Base-by-base conservation (phyloP, 1,140 invertebrate genomes). In the Drosophila nikananu region DNA sequence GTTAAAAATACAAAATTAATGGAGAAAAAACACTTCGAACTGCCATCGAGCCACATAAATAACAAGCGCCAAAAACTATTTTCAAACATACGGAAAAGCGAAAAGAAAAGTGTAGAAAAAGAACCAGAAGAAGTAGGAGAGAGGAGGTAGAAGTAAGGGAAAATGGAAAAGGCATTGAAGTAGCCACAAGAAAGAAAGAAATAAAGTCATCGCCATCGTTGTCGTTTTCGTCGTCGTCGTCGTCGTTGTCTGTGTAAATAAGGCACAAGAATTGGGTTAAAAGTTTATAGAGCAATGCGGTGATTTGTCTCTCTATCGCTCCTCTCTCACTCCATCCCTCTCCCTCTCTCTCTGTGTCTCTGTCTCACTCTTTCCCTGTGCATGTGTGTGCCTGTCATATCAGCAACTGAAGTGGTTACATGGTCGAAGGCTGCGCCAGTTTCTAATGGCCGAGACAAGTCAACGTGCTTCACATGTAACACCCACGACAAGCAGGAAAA, bases 241-340 rank as follows among this genome's bases (percentile, higher is more conserved):
- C 55, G 58, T 76, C 60, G 71, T 81, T 75, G 80, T 83, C 80
- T 87, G 65, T 86, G 80, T 87, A 87, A 86, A 86, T 86, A 86
- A 87, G 84, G 83, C 83, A 81, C 71, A 80, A 77, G 77, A 87
- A 87, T 87, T 87, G 68, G 83, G 83, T 87, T 87, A 87, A 87
- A 87, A 87, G 83, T 87, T 87, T 89, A 87, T 87, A 89, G 84
- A 87, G 84, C 80, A 86, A 83, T 83, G 83, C 83, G 79, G 83
- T 77, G 83, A 86, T 86, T 86, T 83, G 71, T 83, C 78, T 68
- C 64, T 62, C 61, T 59, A 70, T 49, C 23, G 48, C 48, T 49
- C 23, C 48, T n/a, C 48, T 35, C 19, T 37, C 17, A 19, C 19
- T 46, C 5, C 13, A 32, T 23, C 9, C 48, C 39, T 39, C 17